Evolutionary conservation across 2,888 invertebrate species (phyloP).

Genomic region (Pedicia rivosa): DNA sequence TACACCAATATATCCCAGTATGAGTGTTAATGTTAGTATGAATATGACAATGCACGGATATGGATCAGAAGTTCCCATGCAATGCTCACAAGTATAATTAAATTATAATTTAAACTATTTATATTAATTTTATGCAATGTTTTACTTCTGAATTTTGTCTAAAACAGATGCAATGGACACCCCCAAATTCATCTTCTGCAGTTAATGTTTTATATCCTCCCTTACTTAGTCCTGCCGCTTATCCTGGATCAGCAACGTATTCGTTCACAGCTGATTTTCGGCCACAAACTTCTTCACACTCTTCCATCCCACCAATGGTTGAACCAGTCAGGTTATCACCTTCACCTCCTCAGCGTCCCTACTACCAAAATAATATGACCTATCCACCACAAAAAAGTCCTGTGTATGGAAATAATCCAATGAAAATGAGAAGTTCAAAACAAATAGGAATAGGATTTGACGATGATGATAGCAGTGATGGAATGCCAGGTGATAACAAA

Average conservation of each 20-base stretch:
- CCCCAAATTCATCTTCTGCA: constrained; percentile 41
- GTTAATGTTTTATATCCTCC: constrained; percentile 49
- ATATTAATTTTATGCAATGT: neutral
- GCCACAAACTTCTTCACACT: constrained; percentile 31
- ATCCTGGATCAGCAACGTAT: constrained; percentile 55
- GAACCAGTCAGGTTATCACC: constrained; percentile 15
- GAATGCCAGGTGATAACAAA: constrained; percentile 38
- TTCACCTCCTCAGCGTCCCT: constrained; percentile 22
- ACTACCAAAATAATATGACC: constrained; percentile 16
- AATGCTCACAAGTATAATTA: constrained; percentile 51
- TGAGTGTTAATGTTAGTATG: constrained; percentile 92
- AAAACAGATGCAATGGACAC: constrained; percentile 64
- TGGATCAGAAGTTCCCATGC: constrained; percentile 28
- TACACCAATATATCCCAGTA: constrained; percentile 62
- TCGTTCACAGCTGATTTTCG: constrained; percentile 73
- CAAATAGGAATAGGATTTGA: constrained; percentile 34
- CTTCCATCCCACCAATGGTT: constrained; percentile 37
- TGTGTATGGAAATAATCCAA: neutral
- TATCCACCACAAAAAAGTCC: constrained; percentile 10
- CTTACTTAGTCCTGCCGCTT: constrained; percentile 46
- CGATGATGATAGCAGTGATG: constrained; percentile 40
- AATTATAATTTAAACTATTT: neutral
- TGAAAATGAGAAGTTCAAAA: constrained; percentile 12
- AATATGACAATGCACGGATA: constrained; percentile 93
- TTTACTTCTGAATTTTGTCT: neutral